Evolutionary conservation across 1,140 invertebrate genomes (phyloP), one percentile per base, ranked within the genome.

Genomic region (Scaptodrosophila lebanonensis): DNA sequence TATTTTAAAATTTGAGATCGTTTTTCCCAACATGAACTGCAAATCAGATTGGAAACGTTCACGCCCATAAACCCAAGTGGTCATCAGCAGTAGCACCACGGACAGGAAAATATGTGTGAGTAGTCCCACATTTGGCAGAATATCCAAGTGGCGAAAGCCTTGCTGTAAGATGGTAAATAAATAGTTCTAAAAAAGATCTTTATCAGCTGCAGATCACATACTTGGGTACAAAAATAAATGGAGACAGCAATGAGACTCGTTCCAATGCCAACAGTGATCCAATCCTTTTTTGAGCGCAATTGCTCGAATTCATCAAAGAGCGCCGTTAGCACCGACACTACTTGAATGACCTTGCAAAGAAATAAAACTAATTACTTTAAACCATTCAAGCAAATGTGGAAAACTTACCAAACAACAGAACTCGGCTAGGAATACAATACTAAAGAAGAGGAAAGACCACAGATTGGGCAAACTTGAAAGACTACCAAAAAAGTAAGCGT

Each of bases 11-110:
- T 52, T 86, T 67, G 84, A 90, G 6, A 95, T 89, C 64, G 91
- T 91, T 71, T 91, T 89, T 8, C 93, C 92, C 3, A 94, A 90
- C 95, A 96, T 96, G 68, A 93, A 93, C 82, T 95, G 89, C 1
- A 96, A 87, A 73, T 96, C 94, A 38, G 89, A 87, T 33, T 90
- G 90, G 45, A 95, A 92, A 52, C 92, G 90, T 9, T 91, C 88
- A 17, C 89, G 89, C 83, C 93, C 93, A 84, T 95, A 95, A 5
- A 92, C 92, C 91, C 93, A 95, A 3, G 91, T 89, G 18, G 94
- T 89, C 12, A 92, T 91, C 18, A 93, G 66, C 0, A 93, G 88
- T 86, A 95, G 92, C 29, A 93, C 86, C 15, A 92, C 87, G 53
- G 92, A 93, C 18, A 94, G 91, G n/a, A 91, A 87, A 6, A 94